phyloP scores from a whole-genome alignment of 2,888 invertebrate genomes.

The Nebria salina region DNA sequence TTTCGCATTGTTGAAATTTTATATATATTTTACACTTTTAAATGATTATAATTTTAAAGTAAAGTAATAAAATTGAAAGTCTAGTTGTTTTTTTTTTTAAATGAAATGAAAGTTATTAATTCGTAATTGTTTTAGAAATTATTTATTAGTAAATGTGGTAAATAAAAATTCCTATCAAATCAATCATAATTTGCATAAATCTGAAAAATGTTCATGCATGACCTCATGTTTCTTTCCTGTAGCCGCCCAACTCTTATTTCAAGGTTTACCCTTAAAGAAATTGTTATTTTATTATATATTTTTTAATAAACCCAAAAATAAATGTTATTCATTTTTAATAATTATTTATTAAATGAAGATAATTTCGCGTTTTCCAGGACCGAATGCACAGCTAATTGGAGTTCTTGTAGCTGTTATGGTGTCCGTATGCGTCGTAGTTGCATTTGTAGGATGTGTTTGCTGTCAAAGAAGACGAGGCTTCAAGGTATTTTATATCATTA shows the following conservation, averaged over 20 bases:
- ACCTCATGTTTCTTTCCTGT: neutral
- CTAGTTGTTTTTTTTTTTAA: neutral
- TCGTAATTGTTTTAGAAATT: neutral
- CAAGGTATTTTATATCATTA: slow-evolving; percentile 58
- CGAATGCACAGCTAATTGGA: slow-evolving; percentile 58
- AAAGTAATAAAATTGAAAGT: neutral
- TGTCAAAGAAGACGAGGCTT: slow-evolving; percentile 63
- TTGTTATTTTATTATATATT: neutral
- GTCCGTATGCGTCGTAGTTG: slow-evolving; percentile 60
- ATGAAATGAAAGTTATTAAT: neutral
- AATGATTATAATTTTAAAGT: neutral
- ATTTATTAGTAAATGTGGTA: neutral
- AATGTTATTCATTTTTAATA: too few species aligned
- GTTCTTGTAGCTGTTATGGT: slow-evolving; percentile 59
- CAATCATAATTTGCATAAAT: neutral
- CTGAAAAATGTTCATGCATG: neutral
- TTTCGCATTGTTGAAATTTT: neutral
- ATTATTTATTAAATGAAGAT: too few species aligned
- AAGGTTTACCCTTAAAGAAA: neutral
- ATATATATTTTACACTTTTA: neutral
- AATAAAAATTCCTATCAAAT: neutral
- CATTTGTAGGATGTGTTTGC: slow-evolving; percentile 61
- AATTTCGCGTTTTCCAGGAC: slow-evolving; percentile 53
- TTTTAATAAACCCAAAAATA: too few species aligned
- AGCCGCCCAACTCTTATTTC: neutral